Evolutionary conservation across 2,888 invertebrate genomes (phyloP).

Genomic region (Leptura quadrifasciata): DNA sequence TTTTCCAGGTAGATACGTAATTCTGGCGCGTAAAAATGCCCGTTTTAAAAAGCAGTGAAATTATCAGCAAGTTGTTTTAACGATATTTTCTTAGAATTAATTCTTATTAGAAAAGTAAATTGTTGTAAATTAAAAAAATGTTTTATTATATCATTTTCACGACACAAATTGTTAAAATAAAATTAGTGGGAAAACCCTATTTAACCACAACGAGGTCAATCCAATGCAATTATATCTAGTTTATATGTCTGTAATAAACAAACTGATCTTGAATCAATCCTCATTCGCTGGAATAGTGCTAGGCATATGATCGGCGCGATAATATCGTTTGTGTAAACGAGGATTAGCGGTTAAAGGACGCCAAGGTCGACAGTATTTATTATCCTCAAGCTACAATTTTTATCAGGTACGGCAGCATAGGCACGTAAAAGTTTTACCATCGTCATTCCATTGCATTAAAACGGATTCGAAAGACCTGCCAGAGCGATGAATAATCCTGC

Average conservation of each 20-base stretch:
- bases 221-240: not conserved
- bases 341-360: constrained; percentile 3
- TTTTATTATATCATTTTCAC: too few relatives aligned
- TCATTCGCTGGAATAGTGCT: not conserved
- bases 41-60: too few relatives aligned
- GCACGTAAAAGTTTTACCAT: not conserved
- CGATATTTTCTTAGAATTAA: too few relatives aligned
- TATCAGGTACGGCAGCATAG: not conserved
- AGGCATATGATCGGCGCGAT: not conserved
- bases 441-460: not conserved
- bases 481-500: too few relatives aligned
- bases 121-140: too few relatives aligned
- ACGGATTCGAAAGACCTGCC: not conserved
- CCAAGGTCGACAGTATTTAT: constrained; percentile 20
- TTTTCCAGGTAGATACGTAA: too few relatives aligned
- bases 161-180: too few relatives aligned
- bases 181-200: too few relatives aligned
- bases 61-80: too few relatives aligned
- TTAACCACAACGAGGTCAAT: too few relatives aligned
- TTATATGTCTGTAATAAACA: not conserved
- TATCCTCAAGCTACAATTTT: constrained; percentile 1
- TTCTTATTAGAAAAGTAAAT: too few relatives aligned
- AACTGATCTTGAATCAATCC: not conserved
- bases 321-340: not conserved
- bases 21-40: too few relatives aligned